Evolutionary conservation across 2,797 vertebrate genomes (phyloP).

Genomic region (Dipus sagitta): DNA sequence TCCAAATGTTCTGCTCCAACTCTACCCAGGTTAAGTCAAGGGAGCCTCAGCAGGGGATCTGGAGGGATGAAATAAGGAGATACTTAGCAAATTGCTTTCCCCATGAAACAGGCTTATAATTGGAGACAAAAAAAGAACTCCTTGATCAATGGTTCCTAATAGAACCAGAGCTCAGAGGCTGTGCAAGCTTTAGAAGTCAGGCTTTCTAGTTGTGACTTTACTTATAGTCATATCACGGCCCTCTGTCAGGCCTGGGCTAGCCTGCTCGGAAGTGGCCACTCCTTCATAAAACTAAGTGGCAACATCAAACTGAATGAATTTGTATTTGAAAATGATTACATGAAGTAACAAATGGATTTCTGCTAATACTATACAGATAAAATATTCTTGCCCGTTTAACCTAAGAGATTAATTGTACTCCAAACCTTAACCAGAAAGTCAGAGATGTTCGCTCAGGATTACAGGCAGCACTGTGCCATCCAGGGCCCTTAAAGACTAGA

Average conservation of each 20-base stretch:
- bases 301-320: neutral
- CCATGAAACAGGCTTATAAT: neutral
- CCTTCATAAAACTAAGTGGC: neutral
- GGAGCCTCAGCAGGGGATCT: neutral
- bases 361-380: constrained; percentile 28
- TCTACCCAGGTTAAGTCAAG: constrained; percentile 36
- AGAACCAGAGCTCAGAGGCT: neutral
- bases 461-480: fast-evolving
- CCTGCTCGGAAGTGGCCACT: neutral
- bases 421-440: neutral
- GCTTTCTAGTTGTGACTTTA: neutral
- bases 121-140: neutral
- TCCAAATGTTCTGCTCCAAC: constrained; percentile 17
- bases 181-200: neutral
- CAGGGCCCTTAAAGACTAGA: neutral
- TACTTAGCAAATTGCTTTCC: constrained; percentile 37
- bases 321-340: neutral
- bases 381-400: neutral
- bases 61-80: constrained; percentile 13
- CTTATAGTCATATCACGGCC: neutral
- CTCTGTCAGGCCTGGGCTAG: neutral
- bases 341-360: neutral
- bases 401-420: neutral
- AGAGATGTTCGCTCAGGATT: neutral
- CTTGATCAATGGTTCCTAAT: constrained; percentile 27